phyloP scores from a whole-genome alignment of 2,888 invertebrate genomes.

The Quadroppia sp. region DNA sequence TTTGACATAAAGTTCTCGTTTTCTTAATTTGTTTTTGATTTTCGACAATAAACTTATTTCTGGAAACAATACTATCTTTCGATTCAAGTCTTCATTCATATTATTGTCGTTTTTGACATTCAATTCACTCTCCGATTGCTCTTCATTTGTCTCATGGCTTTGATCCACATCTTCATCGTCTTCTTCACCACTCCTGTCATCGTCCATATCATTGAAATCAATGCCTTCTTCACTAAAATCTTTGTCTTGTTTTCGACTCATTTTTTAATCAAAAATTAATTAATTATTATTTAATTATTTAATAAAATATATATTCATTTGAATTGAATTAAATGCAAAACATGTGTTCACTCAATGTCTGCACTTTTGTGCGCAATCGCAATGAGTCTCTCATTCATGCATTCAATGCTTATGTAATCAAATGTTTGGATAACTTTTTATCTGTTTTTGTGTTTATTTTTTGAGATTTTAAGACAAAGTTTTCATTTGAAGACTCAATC shows the following conservation, averaged over 20 bases:
- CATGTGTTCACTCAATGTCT: conserved; percentile 14
- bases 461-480: not conserved
- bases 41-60: conserved; percentile 42
- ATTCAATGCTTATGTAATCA: not conserved
- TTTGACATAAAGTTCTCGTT: conserved; percentile 45
- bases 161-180: not conserved
- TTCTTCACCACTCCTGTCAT: not conserved
- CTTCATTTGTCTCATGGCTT: not conserved
- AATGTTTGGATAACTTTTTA: not conserved
- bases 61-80: conserved; percentile 19
- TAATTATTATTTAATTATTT: too few relatives aligned
- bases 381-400: not conserved
- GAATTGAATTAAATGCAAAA: not conserved
- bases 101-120: not conserved
- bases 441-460: not conserved
- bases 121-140: not conserved
- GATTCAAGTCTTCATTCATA: not conserved
- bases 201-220: conserved; percentile 13
- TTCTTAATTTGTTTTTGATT: conserved; percentile 46
- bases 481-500: not conserved
- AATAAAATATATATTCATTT: not conserved
- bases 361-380: conserved; percentile 4
- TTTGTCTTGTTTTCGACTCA: not conserved
- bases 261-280: not conserved
- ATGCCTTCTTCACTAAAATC: not conserved